A percentile compares a stretch with the other conserved stretches of the same genome.
These are phyloP conservation scores for Pterostichus niger DNA, from an alignment of 2,888 invertebrate species.

Conservation along the genomic window DNA sequence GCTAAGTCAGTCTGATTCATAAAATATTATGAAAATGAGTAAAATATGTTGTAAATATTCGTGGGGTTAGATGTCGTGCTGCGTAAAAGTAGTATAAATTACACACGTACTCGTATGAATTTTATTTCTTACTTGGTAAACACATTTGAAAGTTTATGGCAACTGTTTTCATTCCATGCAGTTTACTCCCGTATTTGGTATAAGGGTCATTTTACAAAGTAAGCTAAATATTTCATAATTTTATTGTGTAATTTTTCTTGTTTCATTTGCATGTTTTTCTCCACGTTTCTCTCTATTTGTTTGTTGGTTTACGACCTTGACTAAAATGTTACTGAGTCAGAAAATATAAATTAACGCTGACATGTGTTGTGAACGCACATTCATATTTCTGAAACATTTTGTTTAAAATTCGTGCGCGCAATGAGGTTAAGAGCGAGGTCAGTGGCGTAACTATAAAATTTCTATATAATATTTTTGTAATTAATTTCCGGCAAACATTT, in stretches of 20 bases:
- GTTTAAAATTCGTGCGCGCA: neutral
- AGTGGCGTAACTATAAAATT: too few relatives aligned
- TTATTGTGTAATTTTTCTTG: constrained; percentile 43
- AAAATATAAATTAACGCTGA: constrained; percentile 48
- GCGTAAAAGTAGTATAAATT: constrained; percentile 5
- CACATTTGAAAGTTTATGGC: constrained; percentile 28
- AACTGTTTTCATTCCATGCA: constrained; percentile 16
- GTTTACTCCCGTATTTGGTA: constrained; percentile 22
- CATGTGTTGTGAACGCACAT: constrained; percentile 9
- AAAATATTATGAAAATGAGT: too few relatives aligned
- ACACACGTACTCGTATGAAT: constrained; percentile 24
- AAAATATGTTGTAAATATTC: too few relatives aligned
- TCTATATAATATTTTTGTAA: too few relatives aligned
- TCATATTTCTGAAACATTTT: neutral
- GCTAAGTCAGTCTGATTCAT: too few relatives aligned
- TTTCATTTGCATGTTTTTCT: constrained; percentile 34
- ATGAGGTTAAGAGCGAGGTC: neutral
- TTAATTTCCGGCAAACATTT: too few relatives aligned
- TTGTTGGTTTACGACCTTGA: constrained; percentile 25
- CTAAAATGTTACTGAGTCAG: constrained; percentile 34
- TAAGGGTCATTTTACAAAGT: constrained; percentile 29
- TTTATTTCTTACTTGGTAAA: constrained; percentile 28
- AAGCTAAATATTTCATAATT: constrained; percentile 48
- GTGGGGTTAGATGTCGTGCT: neutral
- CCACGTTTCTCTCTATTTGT: constrained; percentile 28